These are phyloP conservation scores for Oryzias curvinotus DNA, from an alignment of 2,113 vertebrate genomes.

Conservation along the genomic window DNA sequence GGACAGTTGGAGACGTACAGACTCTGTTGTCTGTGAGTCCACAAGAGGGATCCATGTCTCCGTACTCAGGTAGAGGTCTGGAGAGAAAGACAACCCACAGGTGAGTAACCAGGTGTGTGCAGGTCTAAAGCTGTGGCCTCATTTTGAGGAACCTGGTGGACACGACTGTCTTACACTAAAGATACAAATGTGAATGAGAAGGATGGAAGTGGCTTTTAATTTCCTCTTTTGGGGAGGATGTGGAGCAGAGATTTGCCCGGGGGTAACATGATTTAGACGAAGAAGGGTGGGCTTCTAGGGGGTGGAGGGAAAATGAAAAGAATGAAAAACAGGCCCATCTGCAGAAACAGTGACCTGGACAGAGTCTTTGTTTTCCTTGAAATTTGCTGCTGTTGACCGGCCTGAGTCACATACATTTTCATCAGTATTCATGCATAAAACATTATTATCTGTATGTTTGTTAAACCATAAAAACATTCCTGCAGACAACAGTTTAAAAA, in stretches of 20 bases:
- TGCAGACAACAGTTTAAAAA: neutral
- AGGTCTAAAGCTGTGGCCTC: neutral
- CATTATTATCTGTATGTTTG: too few relatives aligned
- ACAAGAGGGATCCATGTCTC: conserved; percentile 85
- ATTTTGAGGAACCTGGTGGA: neutral
- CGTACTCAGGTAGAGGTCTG: conserved; percentile 89
- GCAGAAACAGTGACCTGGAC: conserved; percentile 7
- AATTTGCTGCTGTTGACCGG: neutral
- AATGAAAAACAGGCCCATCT: neutral
- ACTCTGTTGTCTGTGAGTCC: conserved; percentile 80
- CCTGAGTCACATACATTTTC: too few relatives aligned
- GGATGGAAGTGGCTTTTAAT: conserved; percentile 52
- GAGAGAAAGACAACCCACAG: conserved; percentile 6
- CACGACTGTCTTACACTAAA: neutral
- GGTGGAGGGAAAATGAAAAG: neutral
- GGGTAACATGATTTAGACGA: conserved; percentile 17
- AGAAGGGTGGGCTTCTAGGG: neutral
- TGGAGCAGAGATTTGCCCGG: conserved; percentile 35
- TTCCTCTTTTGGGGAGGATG: conserved; percentile 22
- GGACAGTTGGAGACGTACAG: conserved; percentile 79
- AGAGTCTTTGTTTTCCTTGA: conserved; percentile 2
- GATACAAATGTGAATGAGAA: conserved; percentile 24
- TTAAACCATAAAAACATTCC: too few relatives aligned
- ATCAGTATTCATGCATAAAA: too few relatives aligned
- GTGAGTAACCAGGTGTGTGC: neutral